phyloP scores from a whole-genome alignment of 2,888 invertebrate genomes.

The Phortica okadai region DNA sequence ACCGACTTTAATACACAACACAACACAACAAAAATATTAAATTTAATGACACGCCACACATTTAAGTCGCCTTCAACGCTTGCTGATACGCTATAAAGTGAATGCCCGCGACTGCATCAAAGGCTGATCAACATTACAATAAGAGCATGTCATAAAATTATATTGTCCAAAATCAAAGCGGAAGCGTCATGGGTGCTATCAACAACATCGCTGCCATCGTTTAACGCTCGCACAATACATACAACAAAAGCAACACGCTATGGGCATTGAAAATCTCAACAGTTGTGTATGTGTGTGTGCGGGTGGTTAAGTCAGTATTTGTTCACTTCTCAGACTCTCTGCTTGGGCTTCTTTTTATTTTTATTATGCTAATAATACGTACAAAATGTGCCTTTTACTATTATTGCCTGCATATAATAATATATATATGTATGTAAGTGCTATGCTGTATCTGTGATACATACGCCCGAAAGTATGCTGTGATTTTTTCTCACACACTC shows the following conservation, averaged over 20 bases:
- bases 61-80: constrained; percentile 8
- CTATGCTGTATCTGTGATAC: not conserved
- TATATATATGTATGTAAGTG: constrained; percentile 8
- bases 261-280: not conserved
- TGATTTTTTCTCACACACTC: constrained; percentile 55
- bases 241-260: not conserved
- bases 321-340: not conserved
- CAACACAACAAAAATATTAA: not conserved
- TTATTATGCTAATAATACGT: constrained; percentile 75
- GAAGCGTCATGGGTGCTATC: constrained; percentile 35
- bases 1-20: too few relatives aligned
- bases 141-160: constrained; percentile 68
- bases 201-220: constrained; percentile 10
- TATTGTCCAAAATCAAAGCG: constrained; percentile 58
- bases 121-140: constrained; percentile 48
- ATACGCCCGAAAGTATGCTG: constrained; percentile 66
- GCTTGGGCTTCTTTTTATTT: constrained; percentile 57
- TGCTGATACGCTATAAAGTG: constrained; percentile 12
- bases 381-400: constrained; percentile 64
- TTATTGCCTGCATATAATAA: constrained; percentile 52
- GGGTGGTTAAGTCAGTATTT: not conserved
- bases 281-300: constrained; percentile 8
- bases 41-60: constrained; percentile 9
- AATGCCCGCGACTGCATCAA: not conserved
- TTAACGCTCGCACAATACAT: not conserved